A percentile compares a stretch with the other conserved stretches of the same genome.
Conservation (phyloP, 1,140 invertebrate genomes). For the Bombus consobrinus region DNA sequence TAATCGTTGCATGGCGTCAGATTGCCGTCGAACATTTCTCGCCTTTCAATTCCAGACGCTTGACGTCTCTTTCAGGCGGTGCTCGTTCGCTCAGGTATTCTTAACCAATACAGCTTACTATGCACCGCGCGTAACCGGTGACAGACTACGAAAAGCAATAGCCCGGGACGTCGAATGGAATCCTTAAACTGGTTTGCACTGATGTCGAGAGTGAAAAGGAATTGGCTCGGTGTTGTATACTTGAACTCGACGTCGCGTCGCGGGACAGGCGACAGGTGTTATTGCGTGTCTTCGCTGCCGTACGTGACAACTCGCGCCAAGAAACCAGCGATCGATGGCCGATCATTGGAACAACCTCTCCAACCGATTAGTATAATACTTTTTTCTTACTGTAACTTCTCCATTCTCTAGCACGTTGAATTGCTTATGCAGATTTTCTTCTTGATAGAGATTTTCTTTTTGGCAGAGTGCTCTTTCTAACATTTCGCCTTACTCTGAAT, state of each 20-base stretch:
- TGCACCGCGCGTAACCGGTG: conserved; percentile 64
- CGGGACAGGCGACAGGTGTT: conserved; percentile 59
- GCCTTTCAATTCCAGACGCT: conserved; percentile 7
- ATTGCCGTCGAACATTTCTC: background rate
- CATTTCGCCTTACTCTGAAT: no score
- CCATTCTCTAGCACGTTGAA: no score
- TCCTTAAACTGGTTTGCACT: conserved; percentile 55
- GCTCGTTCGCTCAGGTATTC: conserved; percentile 63
- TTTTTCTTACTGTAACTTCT: no score
- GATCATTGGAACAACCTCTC: background rate
- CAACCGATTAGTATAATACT: no score
- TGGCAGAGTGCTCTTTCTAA: no score
- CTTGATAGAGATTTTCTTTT: no score
- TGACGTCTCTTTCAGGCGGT: conserved; percentile 56
- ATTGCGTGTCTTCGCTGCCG: conserved; percentile 39
- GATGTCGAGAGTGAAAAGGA: conserved; percentile 63
- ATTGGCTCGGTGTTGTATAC: conserved; percentile 36
- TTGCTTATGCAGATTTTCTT: no score
- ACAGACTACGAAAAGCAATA: conserved; percentile 69
- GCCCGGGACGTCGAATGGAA: conserved; percentile 57
- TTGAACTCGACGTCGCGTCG: conserved; percentile 1
- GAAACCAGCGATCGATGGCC: conserved; percentile 20
- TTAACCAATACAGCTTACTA: conserved; percentile 57
- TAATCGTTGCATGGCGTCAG: background rate
- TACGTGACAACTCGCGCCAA: conserved; percentile 28